These are phyloP conservation scores for Neodon shergylaensis DNA, from an alignment of 2,113 vertebrate genomes.

Conservation along the genomic window DNA sequence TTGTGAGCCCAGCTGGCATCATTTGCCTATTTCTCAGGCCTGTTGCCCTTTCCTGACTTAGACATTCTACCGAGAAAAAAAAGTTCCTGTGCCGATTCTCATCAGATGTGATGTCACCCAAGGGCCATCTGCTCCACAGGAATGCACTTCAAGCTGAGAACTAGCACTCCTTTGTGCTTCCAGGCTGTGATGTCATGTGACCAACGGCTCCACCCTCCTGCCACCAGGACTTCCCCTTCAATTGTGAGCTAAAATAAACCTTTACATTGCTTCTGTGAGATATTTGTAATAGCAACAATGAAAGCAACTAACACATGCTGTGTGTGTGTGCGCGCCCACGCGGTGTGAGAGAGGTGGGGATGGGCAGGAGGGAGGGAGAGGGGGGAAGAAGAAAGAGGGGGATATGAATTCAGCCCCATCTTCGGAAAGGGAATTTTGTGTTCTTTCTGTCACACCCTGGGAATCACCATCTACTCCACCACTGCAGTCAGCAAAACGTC, in stretches of 20 bases:
- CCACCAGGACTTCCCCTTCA: not conserved
- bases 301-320: not conserved
- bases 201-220: not conserved
- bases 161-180: not conserved
- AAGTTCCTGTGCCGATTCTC: not conserved
- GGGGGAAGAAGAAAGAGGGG: not conserved
- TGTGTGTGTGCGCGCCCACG: not conserved
- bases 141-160: not conserved
- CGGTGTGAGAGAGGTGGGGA: too few species aligned
- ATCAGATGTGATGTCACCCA: not conserved
- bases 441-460: not conserved
- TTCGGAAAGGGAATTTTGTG: not conserved
- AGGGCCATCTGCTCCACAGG: not conserved
- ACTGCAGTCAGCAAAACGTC: accelerated
- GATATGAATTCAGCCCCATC: not conserved
- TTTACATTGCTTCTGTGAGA: not conserved
- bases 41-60: not conserved
- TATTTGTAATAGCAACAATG: not conserved
- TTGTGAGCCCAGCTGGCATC: not conserved
- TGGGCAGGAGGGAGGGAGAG: accelerated
- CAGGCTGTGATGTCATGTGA: not conserved
- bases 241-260: not conserved
- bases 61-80: not conserved
- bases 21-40: not conserved
- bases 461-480: not conserved